Evolutionary conservation across 2,113 vertebrate genomes (phyloP).

Genomic region (Turdus rufiventris): DNA sequence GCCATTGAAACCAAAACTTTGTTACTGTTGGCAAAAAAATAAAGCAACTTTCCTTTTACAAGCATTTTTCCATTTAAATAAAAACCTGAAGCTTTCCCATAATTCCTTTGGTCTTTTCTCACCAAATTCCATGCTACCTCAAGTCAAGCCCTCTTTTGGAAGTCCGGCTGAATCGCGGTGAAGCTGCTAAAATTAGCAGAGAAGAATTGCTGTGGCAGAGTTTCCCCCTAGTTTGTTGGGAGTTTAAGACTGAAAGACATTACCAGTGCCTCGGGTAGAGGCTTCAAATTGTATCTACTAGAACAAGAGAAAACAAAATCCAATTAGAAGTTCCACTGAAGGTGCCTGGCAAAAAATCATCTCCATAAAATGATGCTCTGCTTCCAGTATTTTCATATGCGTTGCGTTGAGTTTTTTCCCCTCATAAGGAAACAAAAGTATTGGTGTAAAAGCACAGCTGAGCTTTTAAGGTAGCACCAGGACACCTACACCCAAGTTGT

Average conservation of each 20-base stretch:
- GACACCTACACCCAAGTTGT: conserved; percentile 78
- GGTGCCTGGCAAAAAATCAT: conserved; percentile 69
- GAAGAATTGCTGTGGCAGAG: conserved; percentile 57
- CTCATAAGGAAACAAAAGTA: conserved; percentile 68
- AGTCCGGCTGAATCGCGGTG: conserved; percentile 60
- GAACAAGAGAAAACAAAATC: conserved; percentile 61
- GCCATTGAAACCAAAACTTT: conserved; percentile 61
- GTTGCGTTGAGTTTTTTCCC: conserved; percentile 40
- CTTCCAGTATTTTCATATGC: conserved; percentile 56
- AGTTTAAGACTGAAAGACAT: conserved; percentile 66
- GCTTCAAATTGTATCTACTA: conserved; percentile 37
- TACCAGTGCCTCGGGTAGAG: conserved; percentile 43
- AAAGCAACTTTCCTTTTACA: conserved; percentile 66
- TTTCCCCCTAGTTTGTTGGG: conserved; percentile 26
- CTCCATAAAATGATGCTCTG: conserved; percentile 40
- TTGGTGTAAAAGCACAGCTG: conserved; percentile 70
- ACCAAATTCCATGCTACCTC: conserved; percentile 65
- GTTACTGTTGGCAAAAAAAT: conserved; percentile 65
- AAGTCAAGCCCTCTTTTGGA: conserved; percentile 62
- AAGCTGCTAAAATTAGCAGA: conserved; percentile 63
- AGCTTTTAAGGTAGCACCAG: conserved; percentile 84
- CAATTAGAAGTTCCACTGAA: conserved; percentile 62
- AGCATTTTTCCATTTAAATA: conserved; percentile 64
- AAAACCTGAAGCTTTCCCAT: conserved; percentile 66
- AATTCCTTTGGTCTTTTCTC: conserved; percentile 79